Conservation (phyloP, 2,888 invertebrate species). For the Netelia fuscicornis region DNA sequence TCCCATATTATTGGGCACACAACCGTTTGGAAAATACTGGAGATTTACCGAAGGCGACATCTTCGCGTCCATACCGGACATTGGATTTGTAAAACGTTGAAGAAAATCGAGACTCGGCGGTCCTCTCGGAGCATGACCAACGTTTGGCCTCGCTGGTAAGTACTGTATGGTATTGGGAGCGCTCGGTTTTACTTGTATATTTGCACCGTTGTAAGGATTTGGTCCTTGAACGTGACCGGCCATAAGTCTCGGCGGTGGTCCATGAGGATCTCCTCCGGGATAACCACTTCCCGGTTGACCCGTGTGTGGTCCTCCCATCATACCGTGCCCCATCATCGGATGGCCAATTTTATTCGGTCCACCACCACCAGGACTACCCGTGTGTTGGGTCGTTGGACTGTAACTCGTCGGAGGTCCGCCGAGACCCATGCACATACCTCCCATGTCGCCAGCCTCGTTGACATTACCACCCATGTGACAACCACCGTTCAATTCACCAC, state of each 20-base stretch:
- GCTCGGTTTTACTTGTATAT: conserved; percentile 97
- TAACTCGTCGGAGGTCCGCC: conserved; percentile 82
- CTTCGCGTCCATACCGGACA: conserved; percentile 89
- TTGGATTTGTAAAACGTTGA: conserved; percentile 94
- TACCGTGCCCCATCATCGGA: conserved; percentile 82
- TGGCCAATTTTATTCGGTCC: conserved; percentile 80
- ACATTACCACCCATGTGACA: conserved; percentile 82
- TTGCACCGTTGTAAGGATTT: conserved; percentile 90
- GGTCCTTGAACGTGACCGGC: conserved; percentile 81
- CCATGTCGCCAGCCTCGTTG: conserved; percentile 80
- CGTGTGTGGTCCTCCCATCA: conserved; percentile 78
- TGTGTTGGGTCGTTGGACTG: conserved; percentile 82
- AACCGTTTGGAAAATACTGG: conserved; percentile 90
- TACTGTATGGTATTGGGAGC: conserved; percentile 99
- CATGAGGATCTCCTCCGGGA: conserved; percentile 79
- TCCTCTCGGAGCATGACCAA: conserved; percentile 90
- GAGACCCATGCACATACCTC: conserved; percentile 80
- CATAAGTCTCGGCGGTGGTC: conserved; percentile 86
- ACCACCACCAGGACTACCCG: conserved; percentile 81
- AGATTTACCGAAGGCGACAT: conserved; percentile 89
- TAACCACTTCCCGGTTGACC: conserved; percentile 69
- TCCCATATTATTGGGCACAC: conserved; percentile 86
- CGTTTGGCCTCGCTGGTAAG: conserved; percentile 97
- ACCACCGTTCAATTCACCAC: conserved; percentile 83
- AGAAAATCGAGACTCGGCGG: conserved; percentile 96